Conservation (phyloP, 2,113 vertebrate species). For the Istiophorus platypterus region DNA sequence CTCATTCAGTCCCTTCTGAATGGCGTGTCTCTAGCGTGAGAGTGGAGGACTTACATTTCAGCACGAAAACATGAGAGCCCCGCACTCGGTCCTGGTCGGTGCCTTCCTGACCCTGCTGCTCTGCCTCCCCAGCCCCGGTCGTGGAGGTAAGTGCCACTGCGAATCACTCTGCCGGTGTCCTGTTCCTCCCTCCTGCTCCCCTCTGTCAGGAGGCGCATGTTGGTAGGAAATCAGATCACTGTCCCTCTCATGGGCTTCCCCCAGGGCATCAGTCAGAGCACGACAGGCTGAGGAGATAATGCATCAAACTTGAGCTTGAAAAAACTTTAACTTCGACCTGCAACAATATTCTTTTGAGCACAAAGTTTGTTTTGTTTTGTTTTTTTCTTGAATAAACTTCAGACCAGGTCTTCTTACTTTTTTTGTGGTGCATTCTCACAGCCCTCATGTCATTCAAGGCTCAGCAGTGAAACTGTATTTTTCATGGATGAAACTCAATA, state of each 20-base stretch:
- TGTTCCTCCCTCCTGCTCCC: constrained; percentile 11
- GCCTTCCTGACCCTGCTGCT: constrained; percentile 76
- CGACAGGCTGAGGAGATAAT: constrained; percentile 20
- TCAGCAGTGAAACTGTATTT: constrained; percentile 28
- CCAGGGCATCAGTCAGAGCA: constrained; percentile 36
- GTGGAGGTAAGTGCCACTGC: constrained; percentile 79
- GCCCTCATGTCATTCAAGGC: constrained; percentile 29
- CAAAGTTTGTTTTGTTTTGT: no score
- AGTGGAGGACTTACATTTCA: constrained; percentile 76
- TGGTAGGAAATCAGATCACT: constrained; percentile 24
- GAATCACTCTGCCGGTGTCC: constrained; percentile 50
- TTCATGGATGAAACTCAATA: constrained; percentile 48
- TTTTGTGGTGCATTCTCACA: neutral
- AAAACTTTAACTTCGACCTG: neutral
- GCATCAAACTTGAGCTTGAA: constrained; percentile 10
- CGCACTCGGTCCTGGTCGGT: constrained; percentile 46
- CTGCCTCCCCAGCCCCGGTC: constrained; percentile 60
- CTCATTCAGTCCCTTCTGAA: constrained; percentile 82
- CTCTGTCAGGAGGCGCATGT: constrained; percentile 48
- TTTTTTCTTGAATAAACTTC: constrained; percentile 15
- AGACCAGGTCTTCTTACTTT: neutral
- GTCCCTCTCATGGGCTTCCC: constrained; percentile 21
- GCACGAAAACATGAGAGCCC: constrained; percentile 72
- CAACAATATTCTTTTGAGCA: neutral
- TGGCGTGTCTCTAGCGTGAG: constrained; percentile 75